Evolutionary conservation across 1,140 invertebrate species (phyloP).

Genomic region (Drosophila equinoxialis): DNA sequence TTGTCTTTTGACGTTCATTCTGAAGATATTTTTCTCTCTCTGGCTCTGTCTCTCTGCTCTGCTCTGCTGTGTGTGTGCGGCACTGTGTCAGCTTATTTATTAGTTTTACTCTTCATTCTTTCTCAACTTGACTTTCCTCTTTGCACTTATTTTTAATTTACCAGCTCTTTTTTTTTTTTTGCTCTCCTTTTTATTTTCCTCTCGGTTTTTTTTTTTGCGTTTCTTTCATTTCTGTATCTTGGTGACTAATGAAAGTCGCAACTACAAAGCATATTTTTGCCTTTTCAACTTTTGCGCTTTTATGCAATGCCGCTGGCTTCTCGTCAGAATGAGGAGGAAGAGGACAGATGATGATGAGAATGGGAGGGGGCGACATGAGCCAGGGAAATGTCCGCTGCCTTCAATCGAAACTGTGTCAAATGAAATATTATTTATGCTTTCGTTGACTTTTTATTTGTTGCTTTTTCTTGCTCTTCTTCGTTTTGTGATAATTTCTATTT

Average conservation of each 20-base stretch:
- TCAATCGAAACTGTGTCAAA: conserved; percentile 49
- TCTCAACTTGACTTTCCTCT: conserved; percentile 19
- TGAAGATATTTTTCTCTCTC: conserved; percentile 45
- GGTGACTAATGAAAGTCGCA: conserved; percentile 50
- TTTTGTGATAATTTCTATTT: neutral
- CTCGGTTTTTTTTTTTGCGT: neutral
- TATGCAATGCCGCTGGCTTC: conserved; percentile 33
- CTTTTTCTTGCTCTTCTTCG: neutral
- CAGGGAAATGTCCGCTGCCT: neutral
- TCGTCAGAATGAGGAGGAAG: neutral
- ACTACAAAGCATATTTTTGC: conserved; percentile 51
- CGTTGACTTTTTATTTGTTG: conserved; percentile 33
- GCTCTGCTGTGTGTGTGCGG: conserved; percentile 15
- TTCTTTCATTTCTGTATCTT: conserved; percentile 34
- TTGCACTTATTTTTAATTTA: conserved; percentile 49
- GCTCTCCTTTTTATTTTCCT: neutral
- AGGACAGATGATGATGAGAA: neutral
- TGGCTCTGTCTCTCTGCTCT: conserved; percentile 11
- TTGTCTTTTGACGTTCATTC: conserved; percentile 46
- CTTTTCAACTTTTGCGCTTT: conserved; percentile 49
- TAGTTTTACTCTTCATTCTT: conserved; percentile 39
- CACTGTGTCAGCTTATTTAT: conserved; percentile 53
- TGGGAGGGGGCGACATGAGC: neutral
- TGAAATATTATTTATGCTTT: conserved; percentile 54
- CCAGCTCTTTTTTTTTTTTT: conserved; percentile 16